phyloP scores from a whole-genome alignment of 2,888 invertebrate genomes.

The Neoascia interrupta region DNA sequence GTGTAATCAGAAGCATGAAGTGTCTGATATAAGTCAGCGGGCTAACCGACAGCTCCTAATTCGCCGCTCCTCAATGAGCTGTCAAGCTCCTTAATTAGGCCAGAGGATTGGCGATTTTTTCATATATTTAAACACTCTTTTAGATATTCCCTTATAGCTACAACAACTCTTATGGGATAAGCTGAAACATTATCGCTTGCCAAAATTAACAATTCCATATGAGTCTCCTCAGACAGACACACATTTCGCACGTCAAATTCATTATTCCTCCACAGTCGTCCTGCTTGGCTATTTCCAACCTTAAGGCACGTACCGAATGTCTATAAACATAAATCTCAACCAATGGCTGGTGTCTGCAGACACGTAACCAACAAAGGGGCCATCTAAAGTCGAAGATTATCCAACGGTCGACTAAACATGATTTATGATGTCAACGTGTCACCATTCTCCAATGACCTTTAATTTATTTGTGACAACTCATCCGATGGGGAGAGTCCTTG shows the following conservation, averaged over 20 bases:
- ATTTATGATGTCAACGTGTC: constrained; percentile 61
- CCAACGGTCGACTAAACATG: constrained; percentile 64
- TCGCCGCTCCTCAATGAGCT: too few relatives aligned
- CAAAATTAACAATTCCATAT: constrained; percentile 38
- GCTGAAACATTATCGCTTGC: constrained; percentile 13
- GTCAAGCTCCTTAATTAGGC: too few relatives aligned
- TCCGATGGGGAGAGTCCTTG: neutral
- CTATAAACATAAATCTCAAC: constrained; percentile 65
- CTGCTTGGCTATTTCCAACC: neutral
- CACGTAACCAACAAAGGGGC: constrained; percentile 56
- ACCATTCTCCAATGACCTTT: constrained; percentile 56
- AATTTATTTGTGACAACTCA: constrained; percentile 56
- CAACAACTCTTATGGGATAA: neutral
- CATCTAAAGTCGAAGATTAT: constrained; percentile 56
- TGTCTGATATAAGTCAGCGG: too few relatives aligned
- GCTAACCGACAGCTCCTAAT: too few relatives aligned
- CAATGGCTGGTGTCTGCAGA: constrained; percentile 28
- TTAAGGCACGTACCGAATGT: constrained; percentile 48
- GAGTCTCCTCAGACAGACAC: neutral
- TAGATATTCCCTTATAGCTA: too few relatives aligned
- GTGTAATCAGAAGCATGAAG: too few relatives aligned
- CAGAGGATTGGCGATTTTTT: too few relatives aligned
- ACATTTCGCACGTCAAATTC: neutral
- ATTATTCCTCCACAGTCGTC: neutral
- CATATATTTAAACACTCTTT: too few relatives aligned